phyloP scores from a whole-genome alignment of 2,797 vertebrate species.

The Chlorospingus flavigularis region DNA sequence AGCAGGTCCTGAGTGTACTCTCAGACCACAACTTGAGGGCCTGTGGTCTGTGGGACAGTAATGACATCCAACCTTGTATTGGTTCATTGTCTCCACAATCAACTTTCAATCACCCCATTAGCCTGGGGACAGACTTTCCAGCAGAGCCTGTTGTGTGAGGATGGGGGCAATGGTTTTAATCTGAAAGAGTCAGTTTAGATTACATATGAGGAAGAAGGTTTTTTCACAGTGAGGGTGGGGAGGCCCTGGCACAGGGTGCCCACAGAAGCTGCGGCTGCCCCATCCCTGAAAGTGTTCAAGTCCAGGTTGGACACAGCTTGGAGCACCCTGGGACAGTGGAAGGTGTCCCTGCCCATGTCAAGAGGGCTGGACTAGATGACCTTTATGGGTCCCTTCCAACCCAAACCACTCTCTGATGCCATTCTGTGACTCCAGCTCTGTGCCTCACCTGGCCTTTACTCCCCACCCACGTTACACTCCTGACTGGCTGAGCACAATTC shows the following conservation, averaged over 20 bases:
- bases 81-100: not conserved
- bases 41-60: fast-evolving
- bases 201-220: fast-evolving
- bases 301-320: fast-evolving
- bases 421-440: not conserved
- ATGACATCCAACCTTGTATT: not conserved
- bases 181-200: not conserved
- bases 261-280: not conserved
- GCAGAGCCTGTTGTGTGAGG: not conserved
- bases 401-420: not conserved
- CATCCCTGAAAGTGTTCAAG: not conserved
- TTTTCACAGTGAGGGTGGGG: not conserved
- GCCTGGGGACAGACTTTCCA: not conserved
- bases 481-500: not conserved
- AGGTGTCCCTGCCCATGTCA: not conserved
- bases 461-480: fast-evolving
- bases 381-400: not conserved
- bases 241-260: not conserved
- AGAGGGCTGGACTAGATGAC: not conserved
- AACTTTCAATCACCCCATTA: not conserved
- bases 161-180: not conserved
- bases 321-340: fast-evolving
- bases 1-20: fast-evolving
- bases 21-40: not conserved
- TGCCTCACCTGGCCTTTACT: not conserved